These are phyloP conservation scores for Isaurus tuberculatus DNA, from an alignment of 92 coral and sea anemone species.

Conservation along the genomic window DNA sequence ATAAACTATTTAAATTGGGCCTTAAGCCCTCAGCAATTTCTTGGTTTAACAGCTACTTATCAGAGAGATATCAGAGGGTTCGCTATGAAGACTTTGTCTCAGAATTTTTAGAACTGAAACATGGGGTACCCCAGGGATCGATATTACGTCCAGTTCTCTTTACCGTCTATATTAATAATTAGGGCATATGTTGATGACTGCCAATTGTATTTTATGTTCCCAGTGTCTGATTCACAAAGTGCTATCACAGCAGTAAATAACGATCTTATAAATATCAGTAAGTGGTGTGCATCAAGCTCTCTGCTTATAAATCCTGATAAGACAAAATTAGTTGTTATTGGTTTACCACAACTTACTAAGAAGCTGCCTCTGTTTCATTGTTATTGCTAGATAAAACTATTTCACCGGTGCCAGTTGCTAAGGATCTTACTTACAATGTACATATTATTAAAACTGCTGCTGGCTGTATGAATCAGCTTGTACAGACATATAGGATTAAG, in stretches of 20 bases:
- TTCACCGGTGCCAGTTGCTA: not conserved
- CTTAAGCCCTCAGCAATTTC: constrained; percentile 33
- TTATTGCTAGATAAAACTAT: not conserved
- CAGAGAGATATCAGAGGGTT: not conserved
- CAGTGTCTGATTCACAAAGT: constrained; percentile 20
- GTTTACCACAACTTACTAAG: constrained; percentile 49
- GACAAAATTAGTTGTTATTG: constrained; percentile 56
- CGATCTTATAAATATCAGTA: constrained; percentile 44
- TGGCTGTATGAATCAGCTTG: constrained; percentile 55
- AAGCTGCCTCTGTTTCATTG: constrained; percentile 48
- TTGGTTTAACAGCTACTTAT: constrained; percentile 52
- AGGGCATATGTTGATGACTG: constrained; percentile 40
- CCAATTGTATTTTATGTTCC: constrained; percentile 40
- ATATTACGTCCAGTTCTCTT: constrained; percentile 38
- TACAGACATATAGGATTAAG: constrained; percentile 45
- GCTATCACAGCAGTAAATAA: constrained; percentile 33
- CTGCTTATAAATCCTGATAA: constrained; percentile 64
- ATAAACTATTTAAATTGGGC: not conserved
- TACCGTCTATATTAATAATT: constrained; percentile 5
- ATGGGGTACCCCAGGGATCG: too few species aligned
- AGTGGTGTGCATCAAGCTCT: constrained; percentile 43
- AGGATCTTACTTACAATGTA: constrained; percentile 34
- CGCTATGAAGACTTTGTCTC: too few species aligned
- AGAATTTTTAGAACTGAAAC: too few species aligned
- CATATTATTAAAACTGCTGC: constrained; percentile 57